A percentile compares a stretch with the other conserved stretches of the same genome.
These are phyloP conservation scores for Bimastos eiseni DNA, from an alignment of 2,888 invertebrate species.

Conservation along the genomic window DNA sequence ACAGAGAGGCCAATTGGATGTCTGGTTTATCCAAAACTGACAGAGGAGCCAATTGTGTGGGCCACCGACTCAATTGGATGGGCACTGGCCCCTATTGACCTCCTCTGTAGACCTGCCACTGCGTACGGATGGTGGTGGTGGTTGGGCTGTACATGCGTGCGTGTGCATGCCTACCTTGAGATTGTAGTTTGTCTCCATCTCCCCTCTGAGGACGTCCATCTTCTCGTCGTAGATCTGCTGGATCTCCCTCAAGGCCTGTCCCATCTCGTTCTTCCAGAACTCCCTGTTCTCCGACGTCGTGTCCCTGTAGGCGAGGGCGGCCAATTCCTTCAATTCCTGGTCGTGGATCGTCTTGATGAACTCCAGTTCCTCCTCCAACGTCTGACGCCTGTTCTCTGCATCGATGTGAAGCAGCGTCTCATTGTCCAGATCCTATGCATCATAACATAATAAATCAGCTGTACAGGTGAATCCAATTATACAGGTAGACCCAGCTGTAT, in stretches of 20 bases:
- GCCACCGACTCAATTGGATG: too few relatives aligned
- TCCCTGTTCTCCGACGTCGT: slow-evolving; percentile 66
- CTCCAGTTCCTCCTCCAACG: slow-evolving; percentile 65
- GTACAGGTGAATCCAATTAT: neutral
- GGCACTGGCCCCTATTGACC: too few relatives aligned
- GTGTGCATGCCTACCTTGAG: slow-evolving; percentile 60
- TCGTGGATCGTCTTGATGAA: slow-evolving; percentile 65
- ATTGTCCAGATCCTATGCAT: slow-evolving; percentile 64
- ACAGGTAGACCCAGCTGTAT: neutral
- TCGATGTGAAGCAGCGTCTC: slow-evolving; percentile 65
- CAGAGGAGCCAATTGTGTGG: too few relatives aligned
- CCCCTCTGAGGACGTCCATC: slow-evolving; percentile 61
- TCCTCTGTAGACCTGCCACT: too few relatives aligned
- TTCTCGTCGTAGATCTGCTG: slow-evolving; percentile 63
- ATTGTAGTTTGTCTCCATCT: slow-evolving; percentile 66
- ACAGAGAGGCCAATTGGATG: too few relatives aligned
- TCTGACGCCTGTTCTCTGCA: slow-evolving; percentile 65
- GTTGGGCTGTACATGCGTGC: neutral
- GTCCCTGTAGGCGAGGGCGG: slow-evolving; percentile 64
- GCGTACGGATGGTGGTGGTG: too few relatives aligned
- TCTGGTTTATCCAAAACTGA: too few relatives aligned
- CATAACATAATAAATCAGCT: neutral
- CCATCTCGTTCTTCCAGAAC: slow-evolving; percentile 66
- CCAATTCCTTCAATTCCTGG: slow-evolving; percentile 65
- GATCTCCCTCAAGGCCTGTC: slow-evolving; percentile 65